Evolutionary conservation across 2,113 vertebrate genomes (phyloP), one percentile per base, ranked within the genome.

Genomic region (Myiozetetes cayanensis): DNA sequence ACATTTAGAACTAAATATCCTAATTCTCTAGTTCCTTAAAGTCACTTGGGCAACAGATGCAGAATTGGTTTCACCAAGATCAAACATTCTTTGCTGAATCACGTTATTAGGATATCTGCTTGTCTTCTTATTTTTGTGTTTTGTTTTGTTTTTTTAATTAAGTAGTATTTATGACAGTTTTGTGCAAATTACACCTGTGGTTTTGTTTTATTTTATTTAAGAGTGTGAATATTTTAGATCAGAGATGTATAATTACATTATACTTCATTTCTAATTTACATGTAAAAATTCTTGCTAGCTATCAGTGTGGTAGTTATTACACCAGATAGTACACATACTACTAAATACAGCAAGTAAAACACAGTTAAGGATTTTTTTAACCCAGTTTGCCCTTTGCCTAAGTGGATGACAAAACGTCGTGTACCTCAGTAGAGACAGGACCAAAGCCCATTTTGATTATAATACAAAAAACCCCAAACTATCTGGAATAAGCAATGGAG

Each of bases 221-320:
- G 78, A 82, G 55, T 87, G 56, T 91, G 94, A 92, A 91, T 79
- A 91, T 87, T 94, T 93, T 78, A 85, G 44, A 75, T 63, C 43
- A 72, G 65, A 93, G 27, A 31, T 68, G 0, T 91, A 52, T 85
- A 93, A 72, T 65, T 91, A 74, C 66, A 91, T 94, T 94, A 85
- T 95, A 61, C 39, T 89, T 89, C 41, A 75, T 72, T 68, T 41
- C 19, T 65, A 44, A 85, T 95, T 89, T 76, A 74, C 73, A 65
- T 37, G 47, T 46, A n/a, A 61, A 93, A 94, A 44, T 68, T 82
- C n/a, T 67, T 91, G 12, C 39, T 72, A 68, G 56, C 35, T 85
- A 49, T 65, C 70, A 73, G 37, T 37, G 58, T 90, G 50, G 41
- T 68, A 33, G 68, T 74, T 80, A 56, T 92, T 75, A 67, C 4